Base-by-base conservation (phyloP, 23 tunicate genomes). In the Oikopleura vanhoeffeni region DNA sequence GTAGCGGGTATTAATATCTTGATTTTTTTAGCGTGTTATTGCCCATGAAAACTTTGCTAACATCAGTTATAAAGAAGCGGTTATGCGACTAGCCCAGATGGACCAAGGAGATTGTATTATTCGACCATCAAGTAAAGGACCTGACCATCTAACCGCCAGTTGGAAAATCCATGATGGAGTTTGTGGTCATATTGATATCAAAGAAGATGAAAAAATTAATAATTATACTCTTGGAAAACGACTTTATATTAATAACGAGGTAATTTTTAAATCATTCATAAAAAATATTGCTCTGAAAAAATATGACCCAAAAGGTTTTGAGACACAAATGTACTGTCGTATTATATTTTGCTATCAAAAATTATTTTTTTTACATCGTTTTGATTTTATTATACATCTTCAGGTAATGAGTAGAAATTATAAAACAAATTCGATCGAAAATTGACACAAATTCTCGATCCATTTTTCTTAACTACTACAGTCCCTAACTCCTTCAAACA, bases 21-120 rank as follows among this genome's bases (percentile, higher is more conserved):
- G n/a, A n/a, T 90, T 90, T 85, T 88, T 94, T 84, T 90, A 94
- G 88, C 95, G 98, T 30, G 98, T 94, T 0, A 94, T 94, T 0
- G 95, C 95, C 1, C 98, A 94, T 76, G 96, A 91, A 2, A 88
- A 89, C 28, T 94, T 94, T 83, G 88, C 86, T 58, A 94, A 94
- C 85, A 84, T 94, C 84, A 91, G 89, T 85, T 94, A 86, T 86
- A 88, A 86, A 57, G 85, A 85, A 40, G 91, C 98, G 35, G 96
- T 90, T 58, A 83, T 86, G 57, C 67, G 88, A 85, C 49, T 94
- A 89, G 40, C 41, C 41, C 85, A 83, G 0, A 88, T 90, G 98
- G 98, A 94, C 83, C 91, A 94, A 58, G 98, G 98, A 0, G 98
- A 94, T 39, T 85, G 88, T 0, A 85, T 94, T 42, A 88, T 94